phyloP scores from a whole-genome alignment of 2,797 vertebrate species.

The Bovichtus variegatus region DNA sequence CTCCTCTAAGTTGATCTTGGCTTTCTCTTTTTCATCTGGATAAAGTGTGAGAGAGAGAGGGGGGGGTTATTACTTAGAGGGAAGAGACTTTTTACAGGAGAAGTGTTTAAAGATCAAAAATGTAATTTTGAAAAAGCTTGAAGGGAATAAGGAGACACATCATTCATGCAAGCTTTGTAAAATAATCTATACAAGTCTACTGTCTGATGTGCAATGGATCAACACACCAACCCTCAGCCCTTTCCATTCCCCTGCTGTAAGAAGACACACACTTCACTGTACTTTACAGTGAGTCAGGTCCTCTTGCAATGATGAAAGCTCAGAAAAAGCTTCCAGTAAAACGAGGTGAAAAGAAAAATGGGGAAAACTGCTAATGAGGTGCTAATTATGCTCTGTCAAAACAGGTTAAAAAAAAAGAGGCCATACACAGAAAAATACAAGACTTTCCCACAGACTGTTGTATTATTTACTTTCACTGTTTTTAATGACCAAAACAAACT shows the following conservation, averaged over 20 bases:
- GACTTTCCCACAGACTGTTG: not conserved
- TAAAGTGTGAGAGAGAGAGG: conserved; percentile 2
- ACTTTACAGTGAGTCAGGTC: not conserved
- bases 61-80: not conserved
- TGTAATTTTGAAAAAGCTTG: not conserved
- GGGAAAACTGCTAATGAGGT: not conserved
- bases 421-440: not conserved
- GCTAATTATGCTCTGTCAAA: not conserved
- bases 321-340: not conserved
- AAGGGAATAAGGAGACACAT: not conserved
- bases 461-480: not conserved
- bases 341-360: not conserved
- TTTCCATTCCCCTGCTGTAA: conserved; percentile 7
- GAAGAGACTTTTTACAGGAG: not conserved
- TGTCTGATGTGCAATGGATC: conserved; percentile 21
- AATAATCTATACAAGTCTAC: conserved; percentile 8
- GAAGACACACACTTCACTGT: conserved; percentile 8
- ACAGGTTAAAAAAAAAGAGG: not conserved
- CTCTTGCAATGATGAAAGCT: not conserved
- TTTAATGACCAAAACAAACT: conserved; percentile 7
- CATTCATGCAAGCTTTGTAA: conserved; percentile 2
- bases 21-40: conserved; percentile 92
- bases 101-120: conserved; percentile 2
- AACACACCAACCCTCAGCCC: conserved; percentile 7
- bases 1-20: conserved; percentile 90